Base-by-base conservation (phyloP, 2,888 invertebrate species). In the Neocrepidodera transversa region DNA sequence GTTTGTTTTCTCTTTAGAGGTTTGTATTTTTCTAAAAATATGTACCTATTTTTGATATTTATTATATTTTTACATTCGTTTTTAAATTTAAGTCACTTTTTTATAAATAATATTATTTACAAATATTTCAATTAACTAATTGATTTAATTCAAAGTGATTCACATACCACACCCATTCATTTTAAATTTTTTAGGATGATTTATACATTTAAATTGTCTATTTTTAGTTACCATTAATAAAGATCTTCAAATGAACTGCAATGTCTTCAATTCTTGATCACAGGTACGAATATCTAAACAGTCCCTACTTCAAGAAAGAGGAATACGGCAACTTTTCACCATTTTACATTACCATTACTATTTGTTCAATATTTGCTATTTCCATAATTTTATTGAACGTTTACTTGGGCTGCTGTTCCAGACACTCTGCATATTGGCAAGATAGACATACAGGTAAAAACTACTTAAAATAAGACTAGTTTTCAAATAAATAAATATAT, bases 341-440 rank as follows among this genome's bases (percentile, higher is more conserved):
- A 40, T 94, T 95, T 81, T 94, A 94, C 82, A 86, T 91, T 68
- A 85, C 88, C 13, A 88, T 94, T 64, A 87, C 89, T 18, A 85
- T 94, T 76, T 90, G 91, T 78, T 85, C 92, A 3, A 82, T 92
- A 32, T 78, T 94, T 67, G 85, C 87, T 52, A 83, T 87, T 7
- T 81, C 86, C 16, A 80, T 95, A 60, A 83, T 93, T 62, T 82
- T 91, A 63, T 76, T 94, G 60, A 94, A 94, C 78, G 81, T 93
- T 23, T 83, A 89, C 28, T 86, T 92, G 75, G 92, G 92, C 74
- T 93, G 88, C 77, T 90, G 93, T 76, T 92, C 93, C 0, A 86
- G 86, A 68, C 87, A 93, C 76, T 87, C 87, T 1, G 81, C 84
- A 32, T 94, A 94, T 75, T 94, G 94, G 94, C 85, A 87, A 67